phyloP scores from a whole-genome alignment of 2,888 invertebrate genomes.

The Sinotaia quadrata region DNA sequence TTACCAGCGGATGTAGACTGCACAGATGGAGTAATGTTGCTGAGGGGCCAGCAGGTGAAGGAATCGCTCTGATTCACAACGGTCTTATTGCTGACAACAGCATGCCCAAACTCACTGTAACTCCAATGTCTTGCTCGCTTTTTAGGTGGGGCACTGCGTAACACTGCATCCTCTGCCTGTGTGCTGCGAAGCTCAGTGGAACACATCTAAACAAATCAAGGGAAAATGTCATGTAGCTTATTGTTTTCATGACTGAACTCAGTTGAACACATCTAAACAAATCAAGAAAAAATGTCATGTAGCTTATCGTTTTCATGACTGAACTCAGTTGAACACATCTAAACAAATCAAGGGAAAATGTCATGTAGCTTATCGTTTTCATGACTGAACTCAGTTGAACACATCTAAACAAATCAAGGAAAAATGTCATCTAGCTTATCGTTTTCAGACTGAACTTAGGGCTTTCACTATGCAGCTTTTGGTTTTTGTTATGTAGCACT shows the following conservation, averaged over 20 bases:
- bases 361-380: background rate
- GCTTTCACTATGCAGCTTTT: no score
- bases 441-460: conserved; percentile 3
- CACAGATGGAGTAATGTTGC: no score
- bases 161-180: background rate
- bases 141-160: conserved; percentile 29
- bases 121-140: conserved; percentile 36
- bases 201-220: conserved; percentile 14
- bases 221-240: background rate
- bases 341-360: background rate
- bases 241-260: conserved; percentile 11
- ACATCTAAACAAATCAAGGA: conserved; percentile 20
- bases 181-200: background rate
- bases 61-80: no score
- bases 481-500: no score
- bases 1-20: no score
- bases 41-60: no score
- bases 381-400: conserved; percentile 25
- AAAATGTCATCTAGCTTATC: background rate
- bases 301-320: background rate
- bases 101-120: conserved; percentile 20
- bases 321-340: conserved; percentile 21
- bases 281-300: background rate
- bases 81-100: no score
- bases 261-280: conserved; percentile 32